Evolutionary conservation across 2,113 vertebrate species (phyloP).

Genomic region (Melanerpes aurifrons): DNA sequence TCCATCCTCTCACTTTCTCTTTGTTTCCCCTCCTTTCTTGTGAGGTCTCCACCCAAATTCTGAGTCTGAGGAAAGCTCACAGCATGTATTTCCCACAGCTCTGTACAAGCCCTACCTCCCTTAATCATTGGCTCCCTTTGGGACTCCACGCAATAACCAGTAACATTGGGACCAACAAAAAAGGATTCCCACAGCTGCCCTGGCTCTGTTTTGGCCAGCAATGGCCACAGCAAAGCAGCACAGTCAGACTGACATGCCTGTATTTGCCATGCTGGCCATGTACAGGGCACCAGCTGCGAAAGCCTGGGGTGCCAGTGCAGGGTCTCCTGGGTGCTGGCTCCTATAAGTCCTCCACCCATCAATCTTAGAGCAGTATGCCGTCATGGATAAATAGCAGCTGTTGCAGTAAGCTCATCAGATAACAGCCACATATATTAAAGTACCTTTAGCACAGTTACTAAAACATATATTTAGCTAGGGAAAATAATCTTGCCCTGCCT

Average conservation of each 20-base stretch:
- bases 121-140: neutral
- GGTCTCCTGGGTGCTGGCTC: constrained; percentile 14
- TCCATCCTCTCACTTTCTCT: neutral
- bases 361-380: constrained; percentile 46
- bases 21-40: neutral
- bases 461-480: constrained; percentile 69
- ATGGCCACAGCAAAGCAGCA: neutral
- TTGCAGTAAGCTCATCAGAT: constrained; percentile 60
- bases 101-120: neutral
- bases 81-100: neutral
- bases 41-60: neutral
- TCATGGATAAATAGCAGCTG: constrained; percentile 65
- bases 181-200: neutral
- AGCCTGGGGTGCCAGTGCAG: neutral
- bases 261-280: neutral
- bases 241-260: accelerated
- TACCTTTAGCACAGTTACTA: constrained; percentile 59
- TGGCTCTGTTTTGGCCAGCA: accelerated
- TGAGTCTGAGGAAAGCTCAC: neutral
- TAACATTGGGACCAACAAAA: neutral
- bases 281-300: neutral
- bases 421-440: constrained; percentile 61
- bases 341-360: constrained; percentile 42
- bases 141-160: neutral
- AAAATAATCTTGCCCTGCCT: constrained; percentile 58